Evolutionary conservation across 2,113 vertebrate species (phyloP).

Genomic region (Zingel zingel): DNA sequence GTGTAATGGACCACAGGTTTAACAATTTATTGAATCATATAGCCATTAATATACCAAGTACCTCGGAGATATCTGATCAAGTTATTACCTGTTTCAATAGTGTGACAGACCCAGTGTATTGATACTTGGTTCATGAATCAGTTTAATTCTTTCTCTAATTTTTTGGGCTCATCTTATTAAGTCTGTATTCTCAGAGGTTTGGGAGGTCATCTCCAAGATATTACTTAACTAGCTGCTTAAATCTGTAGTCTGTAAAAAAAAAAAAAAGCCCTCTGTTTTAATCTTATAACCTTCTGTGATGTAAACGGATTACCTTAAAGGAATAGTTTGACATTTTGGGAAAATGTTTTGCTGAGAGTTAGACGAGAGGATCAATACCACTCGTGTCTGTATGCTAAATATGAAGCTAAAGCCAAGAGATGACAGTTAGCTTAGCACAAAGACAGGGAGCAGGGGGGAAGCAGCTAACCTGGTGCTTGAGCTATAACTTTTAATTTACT

Average conservation of each 20-base stretch:
- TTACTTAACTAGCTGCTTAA: constrained; percentile 42
- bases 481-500: neutral
- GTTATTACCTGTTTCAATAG: neutral
- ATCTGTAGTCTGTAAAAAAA: constrained; percentile 16
- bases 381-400: neutral
- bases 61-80: constrained; percentile 31
- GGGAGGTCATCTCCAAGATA: constrained; percentile 18
- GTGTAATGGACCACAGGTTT: constrained; percentile 32
- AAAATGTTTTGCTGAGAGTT: neutral
- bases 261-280: constrained; percentile 12
- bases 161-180: neutral
- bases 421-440: neutral
- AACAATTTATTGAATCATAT: constrained; percentile 29
- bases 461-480: neutral
- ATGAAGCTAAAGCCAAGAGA: neutral
- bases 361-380: neutral
- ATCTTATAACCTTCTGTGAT: constrained; percentile 24
- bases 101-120: neutral
- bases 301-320: constrained; percentile 46
- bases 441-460: neutral
- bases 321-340: neutral
- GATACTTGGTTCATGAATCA: neutral
- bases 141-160: neutral
- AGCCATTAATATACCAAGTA: constrained; percentile 57
- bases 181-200: constrained; percentile 56